These are phyloP conservation scores for Acanthopagrus latus DNA, from an alignment of 2,797 vertebrate genomes.

Conservation along the genomic window DNA sequence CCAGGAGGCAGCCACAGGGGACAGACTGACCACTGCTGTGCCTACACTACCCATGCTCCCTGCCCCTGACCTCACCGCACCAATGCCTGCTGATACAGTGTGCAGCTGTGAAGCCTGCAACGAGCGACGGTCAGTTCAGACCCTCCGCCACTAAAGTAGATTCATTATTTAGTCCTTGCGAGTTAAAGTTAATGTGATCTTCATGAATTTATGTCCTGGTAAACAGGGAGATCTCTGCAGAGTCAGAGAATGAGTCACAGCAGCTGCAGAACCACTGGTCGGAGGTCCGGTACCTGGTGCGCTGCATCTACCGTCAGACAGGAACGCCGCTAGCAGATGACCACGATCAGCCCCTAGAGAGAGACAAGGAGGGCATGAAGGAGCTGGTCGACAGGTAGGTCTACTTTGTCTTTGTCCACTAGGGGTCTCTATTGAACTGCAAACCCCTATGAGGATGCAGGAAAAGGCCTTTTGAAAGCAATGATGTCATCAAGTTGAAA, in stretches of 20 bases:
- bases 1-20: constrained; percentile 86
- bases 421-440: constrained; percentile 51
- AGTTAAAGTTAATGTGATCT: background rate
- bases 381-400: constrained; percentile 95
- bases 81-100: constrained; percentile 87
- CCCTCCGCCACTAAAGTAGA: background rate
- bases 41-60: constrained; percentile 90
- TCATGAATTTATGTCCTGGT: background rate
- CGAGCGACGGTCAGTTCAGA: constrained; percentile 90
- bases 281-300: constrained; percentile 96
- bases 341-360: constrained; percentile 93
- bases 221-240: constrained; percentile 92
- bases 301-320: constrained; percentile 97
- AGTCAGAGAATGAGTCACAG: constrained; percentile 95
- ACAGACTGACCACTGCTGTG: constrained; percentile 87
- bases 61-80: constrained; percentile 86
- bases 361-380: constrained; percentile 96
- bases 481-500: constrained; percentile 32
- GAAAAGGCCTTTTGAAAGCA: background rate
- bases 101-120: constrained; percentile 97
- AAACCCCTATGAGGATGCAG: constrained; percentile 2
- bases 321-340: constrained; percentile 95
- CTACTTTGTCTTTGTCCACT: constrained; percentile 44
- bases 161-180: background rate
- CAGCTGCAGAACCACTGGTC: constrained; percentile 99